A percentile compares a stretch with the other conserved stretches of the same genome.
Conservation (phyloP, 2,797 vertebrate species). For the Margarornis squamiger region DNA sequence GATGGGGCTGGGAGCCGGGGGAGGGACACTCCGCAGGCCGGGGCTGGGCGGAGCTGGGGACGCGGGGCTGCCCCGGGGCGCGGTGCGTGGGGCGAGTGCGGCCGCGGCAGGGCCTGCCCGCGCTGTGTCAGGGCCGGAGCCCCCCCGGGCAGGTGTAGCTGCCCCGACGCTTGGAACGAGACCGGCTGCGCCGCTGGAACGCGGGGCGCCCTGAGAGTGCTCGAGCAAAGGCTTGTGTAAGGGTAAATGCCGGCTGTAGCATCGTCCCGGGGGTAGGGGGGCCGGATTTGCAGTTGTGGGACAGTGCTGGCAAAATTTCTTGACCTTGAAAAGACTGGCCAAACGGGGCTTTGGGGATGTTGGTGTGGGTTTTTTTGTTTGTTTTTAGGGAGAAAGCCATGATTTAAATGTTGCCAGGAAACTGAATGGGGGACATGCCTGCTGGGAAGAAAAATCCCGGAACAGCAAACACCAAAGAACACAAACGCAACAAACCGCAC, state of each 20-base stretch:
- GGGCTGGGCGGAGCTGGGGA: no score
- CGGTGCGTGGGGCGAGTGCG: neutral
- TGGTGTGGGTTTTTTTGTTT: no score
- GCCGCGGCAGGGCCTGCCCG: no score
- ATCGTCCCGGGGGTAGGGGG: fast-evolving
- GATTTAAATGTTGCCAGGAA: fast-evolving
- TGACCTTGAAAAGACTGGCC: no score
- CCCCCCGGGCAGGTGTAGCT: neutral
- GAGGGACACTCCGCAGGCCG: no score
- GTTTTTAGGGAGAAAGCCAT: neutral
- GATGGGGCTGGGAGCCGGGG: neutral
- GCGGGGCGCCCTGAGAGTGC: neutral
- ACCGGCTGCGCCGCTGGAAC: fast-evolving
- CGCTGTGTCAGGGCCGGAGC: no score
- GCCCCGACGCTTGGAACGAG: fast-evolving
- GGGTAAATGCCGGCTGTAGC: no score
- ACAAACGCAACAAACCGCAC: neutral
- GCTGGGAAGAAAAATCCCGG: neutral
- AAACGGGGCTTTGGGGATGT: neutral
- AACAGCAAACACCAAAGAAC: fast-evolving
- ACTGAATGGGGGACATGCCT: fast-evolving
- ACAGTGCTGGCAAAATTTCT: fast-evolving
- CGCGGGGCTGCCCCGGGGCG: no score
- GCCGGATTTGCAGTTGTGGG: neutral
- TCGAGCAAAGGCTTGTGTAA: neutral